Evolutionary conservation across 2,797 vertebrate species (phyloP), one percentile per base, ranked within the genome.

Genomic region (Manis pentadactyla): DNA sequence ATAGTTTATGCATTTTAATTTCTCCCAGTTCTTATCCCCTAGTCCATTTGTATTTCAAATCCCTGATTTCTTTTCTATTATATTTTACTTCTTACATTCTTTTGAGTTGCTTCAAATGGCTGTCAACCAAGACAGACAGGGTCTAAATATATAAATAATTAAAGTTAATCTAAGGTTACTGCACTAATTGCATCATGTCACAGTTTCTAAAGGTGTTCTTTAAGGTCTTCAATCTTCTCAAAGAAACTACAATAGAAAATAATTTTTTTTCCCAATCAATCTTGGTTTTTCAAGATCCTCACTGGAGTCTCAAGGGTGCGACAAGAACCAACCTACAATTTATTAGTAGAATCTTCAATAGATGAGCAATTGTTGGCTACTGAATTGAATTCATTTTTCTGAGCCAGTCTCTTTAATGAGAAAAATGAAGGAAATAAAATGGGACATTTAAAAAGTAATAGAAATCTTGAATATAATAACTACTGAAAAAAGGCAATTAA

Each of bases 361-460:
- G 82, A 95, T 84, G 49, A 61, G 42, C 68, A 96, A 91, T 96
- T 89, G 93, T 90, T 95, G 86, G 88, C 88, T 94, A 94, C 82
- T 91, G 83, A 94, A 97, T 77, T 91, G 74, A 96, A 95, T 79
- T 97, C 96, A 92, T 95, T 96, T 96, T 96, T 87, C 87, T 75
- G 55, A 97, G 63, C 83, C 83, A 92, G 37, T 79, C 63, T 91
- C 64, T 91, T 96, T 95, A 97, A 97, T 96, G 96, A 97, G 94
- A 96, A 97, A 97, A 96, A 87, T 94, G 91, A 96, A 97, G 69
- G 59, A 96, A 97, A 94, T 96, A 95, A 96, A 96, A 94, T 94
- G 83, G 75, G 92, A 97, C 83, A 87, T 93, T 95, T 95, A 84
- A 96, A 96, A 96, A 93, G 83, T 91, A 95, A 98, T 94, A 94